A percentile compares a stretch with the other conserved stretches of the same genome.
Conservation (phyloP, 1,140 invertebrate genomes). For the Halesus radiatus region DNA sequence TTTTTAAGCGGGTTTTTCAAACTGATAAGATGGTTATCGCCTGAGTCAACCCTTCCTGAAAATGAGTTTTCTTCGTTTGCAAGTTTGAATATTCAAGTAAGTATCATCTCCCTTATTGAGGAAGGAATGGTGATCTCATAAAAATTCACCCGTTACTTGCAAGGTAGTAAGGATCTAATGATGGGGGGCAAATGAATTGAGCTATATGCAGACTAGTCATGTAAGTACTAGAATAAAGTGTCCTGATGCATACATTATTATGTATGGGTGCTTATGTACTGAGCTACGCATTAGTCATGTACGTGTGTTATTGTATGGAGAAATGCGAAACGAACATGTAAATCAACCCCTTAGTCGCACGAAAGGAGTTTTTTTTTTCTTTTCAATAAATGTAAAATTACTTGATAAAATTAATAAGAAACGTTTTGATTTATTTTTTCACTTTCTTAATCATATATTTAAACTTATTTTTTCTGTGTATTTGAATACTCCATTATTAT, state of each 20-base stretch:
- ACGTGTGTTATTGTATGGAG: too few relatives aligned
- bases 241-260: background rate
- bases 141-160: conserved; percentile 33
- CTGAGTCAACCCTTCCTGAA: background rate
- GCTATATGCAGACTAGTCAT: background rate
- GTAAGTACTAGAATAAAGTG: background rate
- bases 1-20: background rate
- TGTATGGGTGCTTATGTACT: too few relatives aligned
- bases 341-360: too few relatives aligned
- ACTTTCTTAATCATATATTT: too few relatives aligned
- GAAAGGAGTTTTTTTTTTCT: too few relatives aligned
- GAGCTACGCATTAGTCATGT: background rate
- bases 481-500: too few relatives aligned
- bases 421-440: too few relatives aligned
- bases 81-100: conserved; percentile 3
- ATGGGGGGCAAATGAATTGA: background rate
- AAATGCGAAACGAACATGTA: too few relatives aligned
- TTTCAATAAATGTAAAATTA: too few relatives aligned
- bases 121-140: conserved; percentile 23
- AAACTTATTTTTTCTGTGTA: too few relatives aligned
- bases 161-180: background rate
- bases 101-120: background rate
- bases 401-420: too few relatives aligned
- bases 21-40: background rate
- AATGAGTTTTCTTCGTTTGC: conserved; percentile 5